Evolutionary conservation across 2,797 vertebrate genomes (phyloP).

Genomic region (Austrolebias charrua): DNA sequence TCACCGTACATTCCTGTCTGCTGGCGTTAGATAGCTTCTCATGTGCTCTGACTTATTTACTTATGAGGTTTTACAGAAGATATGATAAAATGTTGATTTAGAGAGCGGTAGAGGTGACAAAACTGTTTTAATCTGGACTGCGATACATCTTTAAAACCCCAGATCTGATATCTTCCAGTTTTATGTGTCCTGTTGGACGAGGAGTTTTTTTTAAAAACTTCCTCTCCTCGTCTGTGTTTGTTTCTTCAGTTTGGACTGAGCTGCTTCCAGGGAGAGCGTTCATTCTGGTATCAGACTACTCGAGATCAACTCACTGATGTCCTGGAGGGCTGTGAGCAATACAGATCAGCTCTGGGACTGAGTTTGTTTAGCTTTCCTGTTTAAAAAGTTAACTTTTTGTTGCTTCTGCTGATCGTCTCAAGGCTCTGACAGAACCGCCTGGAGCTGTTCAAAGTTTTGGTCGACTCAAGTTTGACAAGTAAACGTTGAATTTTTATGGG

Average conservation of each 20-base stretch:
- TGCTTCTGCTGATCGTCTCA: neutral
- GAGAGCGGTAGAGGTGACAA: too few relatives aligned
- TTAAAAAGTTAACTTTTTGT: neutral
- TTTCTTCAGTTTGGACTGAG: neutral
- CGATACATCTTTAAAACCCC: too few relatives aligned
- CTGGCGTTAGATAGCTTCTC: too few relatives aligned
- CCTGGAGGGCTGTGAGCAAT: conserved; percentile 2
- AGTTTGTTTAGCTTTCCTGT: conserved; percentile 16
- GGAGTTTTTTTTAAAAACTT: neutral
- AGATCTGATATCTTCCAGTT: too few relatives aligned
- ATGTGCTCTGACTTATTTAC: neutral
- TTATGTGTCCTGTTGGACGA: too few relatives aligned
- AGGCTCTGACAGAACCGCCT: neutral
- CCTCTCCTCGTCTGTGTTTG: neutral
- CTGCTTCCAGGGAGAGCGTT: neutral
- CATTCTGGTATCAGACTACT: neutral
- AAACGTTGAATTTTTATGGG: neutral
- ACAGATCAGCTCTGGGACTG: conserved; percentile 17
- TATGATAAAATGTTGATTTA: too few relatives aligned
- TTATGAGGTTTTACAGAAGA: too few relatives aligned
- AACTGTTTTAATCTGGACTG: too few relatives aligned
- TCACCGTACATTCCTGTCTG: too few relatives aligned
- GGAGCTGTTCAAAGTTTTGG: neutral
- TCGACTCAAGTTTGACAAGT: neutral
- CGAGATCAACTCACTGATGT: neutral